A percentile compares a stretch with the other conserved stretches of the same genome.
Conservation (phyloP, 2,797 vertebrate genomes). For the Scarus forsteni region DNA sequence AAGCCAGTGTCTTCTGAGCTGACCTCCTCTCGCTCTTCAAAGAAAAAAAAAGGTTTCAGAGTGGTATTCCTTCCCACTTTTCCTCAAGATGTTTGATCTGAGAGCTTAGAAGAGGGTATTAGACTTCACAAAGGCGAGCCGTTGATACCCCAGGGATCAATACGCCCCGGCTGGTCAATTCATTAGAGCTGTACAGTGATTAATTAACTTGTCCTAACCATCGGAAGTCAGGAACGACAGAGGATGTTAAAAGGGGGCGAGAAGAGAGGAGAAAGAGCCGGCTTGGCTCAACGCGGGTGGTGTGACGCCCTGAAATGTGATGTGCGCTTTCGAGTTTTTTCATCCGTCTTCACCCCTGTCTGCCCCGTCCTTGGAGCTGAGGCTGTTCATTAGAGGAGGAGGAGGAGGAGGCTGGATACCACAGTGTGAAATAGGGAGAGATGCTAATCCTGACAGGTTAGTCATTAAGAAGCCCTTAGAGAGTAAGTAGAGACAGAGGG, state of each 20-base stretch:
- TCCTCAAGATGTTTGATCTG: conserved; percentile 70
- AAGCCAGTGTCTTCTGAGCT: conserved; percentile 52
- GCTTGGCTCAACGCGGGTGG: conserved; percentile 42
- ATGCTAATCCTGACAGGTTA: conserved; percentile 80
- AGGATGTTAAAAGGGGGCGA: conserved; percentile 53
- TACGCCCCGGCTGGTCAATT: conserved; percentile 75
- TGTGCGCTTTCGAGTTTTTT: conserved; percentile 54
- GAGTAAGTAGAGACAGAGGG: conserved; percentile 52
- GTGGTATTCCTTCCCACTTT: conserved; percentile 57
- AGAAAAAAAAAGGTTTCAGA: conserved; percentile 39
- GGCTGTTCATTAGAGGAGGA: conserved; percentile 68
- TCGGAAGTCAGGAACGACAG: conserved; percentile 59
- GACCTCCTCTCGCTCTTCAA: conserved; percentile 51
- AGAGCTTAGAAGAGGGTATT: conserved; percentile 67
- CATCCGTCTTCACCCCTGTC: conserved; percentile 67
- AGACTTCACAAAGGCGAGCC: conserved; percentile 72
- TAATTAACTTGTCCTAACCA: conserved; percentile 78
- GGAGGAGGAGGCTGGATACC: conserved; percentile 65
- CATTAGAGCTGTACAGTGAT: conserved; percentile 79
- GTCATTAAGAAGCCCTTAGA: conserved; percentile 75
- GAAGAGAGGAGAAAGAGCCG: conserved; percentile 42
- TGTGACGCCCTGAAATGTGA: conserved; percentile 61
- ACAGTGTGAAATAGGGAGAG: conserved; percentile 73
- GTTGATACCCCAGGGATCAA: conserved; percentile 78
- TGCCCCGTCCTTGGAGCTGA: conserved; percentile 68